Base-by-base conservation (phyloP, 1,140 invertebrate genomes). In the Cherax quadricarinatus region DNA sequence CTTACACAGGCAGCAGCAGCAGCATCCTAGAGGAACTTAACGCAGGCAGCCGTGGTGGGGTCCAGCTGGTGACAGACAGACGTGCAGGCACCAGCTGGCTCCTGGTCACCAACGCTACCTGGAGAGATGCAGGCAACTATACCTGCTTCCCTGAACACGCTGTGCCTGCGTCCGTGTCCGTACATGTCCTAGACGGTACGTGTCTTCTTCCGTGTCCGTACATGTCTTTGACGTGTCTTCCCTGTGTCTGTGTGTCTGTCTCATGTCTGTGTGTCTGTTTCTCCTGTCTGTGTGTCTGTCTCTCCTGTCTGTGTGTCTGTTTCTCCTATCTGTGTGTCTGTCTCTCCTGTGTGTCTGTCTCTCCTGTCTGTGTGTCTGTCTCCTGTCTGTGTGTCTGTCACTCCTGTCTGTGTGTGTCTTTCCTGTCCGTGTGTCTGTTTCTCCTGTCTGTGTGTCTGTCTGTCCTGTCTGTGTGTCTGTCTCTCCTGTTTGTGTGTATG, bases 91-190 rank as follows among this genome's bases (percentile, higher is more conserved):
- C 41, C 85, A 84, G 81, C 60, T 85, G 88, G 88, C 88, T 89
- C 78, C 48, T 85, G 41, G 83, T 89, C 7, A 81, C 81, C 49
- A 73, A 85, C 95, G 98, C 98, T 62, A 96, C 97, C 57, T 96
- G 98, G 48, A 96, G 96, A 94, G 98, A 99, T 95, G 97, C 97
- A 95, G 98, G 98, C 86, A 99, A 99, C 96, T 99, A 99, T 95
- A 98, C 98, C 84, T 99, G 99, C 95, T 98, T 98, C 78, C 98
- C 98, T 4, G 97, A 98, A 95, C 99, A 99, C 95, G 97, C 98
- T 48, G 98, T 98, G 0, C 97, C 98, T 0, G 98, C n/a, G n/a
- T 41, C 30, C 30, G 30, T 41, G 30, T 41, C 30, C 2, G 2
- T 41, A 41, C 30, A 41, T 41, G 30, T 41, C 30, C 30, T 41